Conservation (phyloP, 2,797 vertebrate genomes). For the Sebastes glaucus region DNA sequence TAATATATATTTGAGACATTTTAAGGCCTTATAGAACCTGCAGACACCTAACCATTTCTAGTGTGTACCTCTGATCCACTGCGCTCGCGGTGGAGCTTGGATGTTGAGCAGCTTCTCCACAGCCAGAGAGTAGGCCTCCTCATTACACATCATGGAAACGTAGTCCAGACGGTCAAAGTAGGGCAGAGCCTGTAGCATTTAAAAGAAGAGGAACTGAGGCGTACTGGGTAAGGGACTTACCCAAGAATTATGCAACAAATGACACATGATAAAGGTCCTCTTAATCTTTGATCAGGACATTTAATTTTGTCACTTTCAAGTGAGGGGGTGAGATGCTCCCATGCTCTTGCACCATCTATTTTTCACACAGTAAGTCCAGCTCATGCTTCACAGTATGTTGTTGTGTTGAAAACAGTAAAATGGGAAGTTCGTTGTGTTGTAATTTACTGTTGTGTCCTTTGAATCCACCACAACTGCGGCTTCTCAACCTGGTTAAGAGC, state of each 20-base stretch:
- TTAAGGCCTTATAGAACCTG: accelerated
- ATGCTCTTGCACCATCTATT: neutral
- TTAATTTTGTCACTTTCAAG: neutral
- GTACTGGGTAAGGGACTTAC: neutral
- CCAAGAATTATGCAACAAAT: neutral
- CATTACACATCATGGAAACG: slow-evolving; percentile 98
- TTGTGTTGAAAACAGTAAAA: neutral
- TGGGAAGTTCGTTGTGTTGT: neutral
- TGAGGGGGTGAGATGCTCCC: neutral
- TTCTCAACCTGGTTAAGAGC: neutral
- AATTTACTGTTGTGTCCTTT: neutral
- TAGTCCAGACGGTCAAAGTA: slow-evolving; percentile 97
- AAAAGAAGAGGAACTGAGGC: slow-evolving; percentile 3
- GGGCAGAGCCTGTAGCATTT: slow-evolving; percentile 87
- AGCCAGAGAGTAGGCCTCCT: slow-evolving; percentile 92
- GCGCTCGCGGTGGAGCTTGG: slow-evolving; percentile 86
- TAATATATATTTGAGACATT: neutral
- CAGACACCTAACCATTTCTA: neutral
- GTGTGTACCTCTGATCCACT: slow-evolving; percentile 93
- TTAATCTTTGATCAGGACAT: neutral
- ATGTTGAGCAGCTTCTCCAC: slow-evolving; percentile 97
- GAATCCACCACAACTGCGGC: neutral
- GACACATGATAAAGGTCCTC: neutral
- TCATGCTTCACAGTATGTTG: neutral
- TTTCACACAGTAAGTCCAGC: neutral